Base-by-base conservation (phyloP, 2,113 vertebrate species). In the Rhipidura dahli region DNA sequence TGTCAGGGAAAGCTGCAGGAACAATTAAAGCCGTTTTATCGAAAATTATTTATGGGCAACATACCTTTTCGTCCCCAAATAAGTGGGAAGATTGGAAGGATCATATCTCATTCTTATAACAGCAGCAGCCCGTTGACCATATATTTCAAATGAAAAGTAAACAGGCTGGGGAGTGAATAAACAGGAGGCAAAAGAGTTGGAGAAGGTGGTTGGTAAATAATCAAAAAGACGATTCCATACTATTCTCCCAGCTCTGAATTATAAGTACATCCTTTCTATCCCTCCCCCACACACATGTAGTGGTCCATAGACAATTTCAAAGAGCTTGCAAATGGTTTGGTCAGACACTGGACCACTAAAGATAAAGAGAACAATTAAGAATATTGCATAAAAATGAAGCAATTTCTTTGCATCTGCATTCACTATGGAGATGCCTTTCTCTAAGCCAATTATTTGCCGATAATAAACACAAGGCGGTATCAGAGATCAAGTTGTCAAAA, bases 301-400 rank as follows among this genome's bases (percentile, higher is more conserved):
- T 81, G 28, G 37, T 69, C 85, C 45, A 79, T 11, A 45, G 45
- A 87, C 40, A 60, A 35, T 94, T 96, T 97, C 93, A 97, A 96
- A 97, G 94, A 94, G 93, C 64, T 92, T 87, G 80, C 80, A 96
- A 94, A 94, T 86, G 90, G 47, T 90, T 92, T 96, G 94, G 93
- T 90, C 92, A 93, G 88, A 93, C 83, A 93, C 85, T 96, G 94
- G 94, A 96, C 79, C 71, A 86, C 79, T 70, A 96, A 91, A 96
- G 93, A 96, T 95, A 94, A 97, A 96, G 83, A 91, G 87, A 96
- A 94, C 79, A 97, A 96, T 96, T 96, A 95, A 90, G 92, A 95
- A 81, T 92, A 89, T 86, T 94, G 96, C 94, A 95, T 96, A 94
- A 94, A 96, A 96, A 86, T 95, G 79, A 95, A 96, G 92, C 79